A percentile compares a stretch with the other conserved stretches of the same genome.
Conservation (phyloP, 2,113 vertebrate species). For the Dipodomys stephensi region DNA sequence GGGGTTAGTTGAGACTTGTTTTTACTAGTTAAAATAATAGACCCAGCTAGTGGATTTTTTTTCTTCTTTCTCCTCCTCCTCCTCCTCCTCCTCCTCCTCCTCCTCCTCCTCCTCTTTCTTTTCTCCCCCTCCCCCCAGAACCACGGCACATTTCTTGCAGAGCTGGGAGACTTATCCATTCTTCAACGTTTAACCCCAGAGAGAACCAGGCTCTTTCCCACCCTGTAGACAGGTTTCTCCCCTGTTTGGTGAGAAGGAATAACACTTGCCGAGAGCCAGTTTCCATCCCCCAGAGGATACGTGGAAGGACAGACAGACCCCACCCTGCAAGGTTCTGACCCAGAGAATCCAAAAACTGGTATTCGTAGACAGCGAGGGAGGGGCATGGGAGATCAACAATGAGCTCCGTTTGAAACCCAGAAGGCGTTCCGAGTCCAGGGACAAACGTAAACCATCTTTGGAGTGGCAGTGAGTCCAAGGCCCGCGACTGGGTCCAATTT, state of each 20-base stretch:
- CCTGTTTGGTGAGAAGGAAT: not conserved
- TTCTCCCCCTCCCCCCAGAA: not conserved
- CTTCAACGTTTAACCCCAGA: conserved; percentile 12
- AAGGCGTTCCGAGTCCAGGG: conserved; percentile 4
- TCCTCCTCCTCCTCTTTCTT: no score
- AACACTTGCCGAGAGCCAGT: not conserved
- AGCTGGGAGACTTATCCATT: conserved; percentile 2
- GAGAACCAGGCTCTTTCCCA: not conserved
- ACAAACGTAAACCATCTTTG: conserved; percentile 65
- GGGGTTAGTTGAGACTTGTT: not conserved
- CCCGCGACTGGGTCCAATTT: conserved; percentile 29
- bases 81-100: no score
- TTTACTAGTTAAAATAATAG: conserved; percentile 38
- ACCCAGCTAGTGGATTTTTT: not conserved
- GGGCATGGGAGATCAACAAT: not conserved
- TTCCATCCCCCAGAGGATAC: not conserved
- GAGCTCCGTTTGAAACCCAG: conserved; percentile 44
- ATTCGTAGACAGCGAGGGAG: not conserved
- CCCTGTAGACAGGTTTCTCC: not conserved
- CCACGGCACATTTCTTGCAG: not conserved
- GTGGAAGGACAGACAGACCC: conserved; percentile 9
- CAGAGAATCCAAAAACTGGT: not conserved
- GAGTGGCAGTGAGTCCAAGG: not conserved
- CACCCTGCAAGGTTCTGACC: not conserved
- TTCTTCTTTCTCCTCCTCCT: no score